Base-by-base conservation (phyloP, 2,888 invertebrate species). In the Drosophila subsilvestris region DNA sequence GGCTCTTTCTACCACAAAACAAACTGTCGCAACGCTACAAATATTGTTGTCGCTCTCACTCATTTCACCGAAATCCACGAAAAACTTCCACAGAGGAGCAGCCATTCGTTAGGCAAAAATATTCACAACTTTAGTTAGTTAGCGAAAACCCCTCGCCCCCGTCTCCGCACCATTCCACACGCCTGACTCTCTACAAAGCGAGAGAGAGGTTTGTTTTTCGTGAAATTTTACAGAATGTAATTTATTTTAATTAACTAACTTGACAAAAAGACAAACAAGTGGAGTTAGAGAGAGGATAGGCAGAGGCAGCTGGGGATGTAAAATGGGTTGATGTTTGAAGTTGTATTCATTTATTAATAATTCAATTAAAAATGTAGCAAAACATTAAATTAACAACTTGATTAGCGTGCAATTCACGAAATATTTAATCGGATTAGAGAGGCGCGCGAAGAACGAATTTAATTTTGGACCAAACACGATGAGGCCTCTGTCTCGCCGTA, bases 231-330 rank as follows among this genome's bases (percentile, higher is more conserved):
- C 65, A 63, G 25, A 73, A 66, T 71, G 60, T 72, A 82, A 78
- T 82, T 78, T 70, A 76, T 82, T 82, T 80, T 82, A 76, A 82
- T 80, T 80, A 80, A 82, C 72, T 71, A 74, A 80, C 69, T 79
- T 76, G 66, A 56, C 76, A 67, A 74, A 56, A 50, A 76, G 71
- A 65, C 69, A 79, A 72, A 61, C 60, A 58, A 57, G 37, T 9
- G 37, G 20, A 60, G 48, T 54, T 42, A 43, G 56, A 44, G 20
- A 60, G 48, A 57, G 42, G 49, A 4, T 18, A 42, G 56, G 20
- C 6, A 22, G 48, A 53, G 55, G 47, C 51, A 49, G 37, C 22
- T 22, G 20, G 42, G 22, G 9, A 29, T 43, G 17, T 25, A 25
- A 6, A 53, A 58, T 37, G 10, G 29, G 5, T 5, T 14, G 14